phyloP scores from a whole-genome alignment of 1,140 invertebrate genomes.

The Cataglyphis hispanica region DNA sequence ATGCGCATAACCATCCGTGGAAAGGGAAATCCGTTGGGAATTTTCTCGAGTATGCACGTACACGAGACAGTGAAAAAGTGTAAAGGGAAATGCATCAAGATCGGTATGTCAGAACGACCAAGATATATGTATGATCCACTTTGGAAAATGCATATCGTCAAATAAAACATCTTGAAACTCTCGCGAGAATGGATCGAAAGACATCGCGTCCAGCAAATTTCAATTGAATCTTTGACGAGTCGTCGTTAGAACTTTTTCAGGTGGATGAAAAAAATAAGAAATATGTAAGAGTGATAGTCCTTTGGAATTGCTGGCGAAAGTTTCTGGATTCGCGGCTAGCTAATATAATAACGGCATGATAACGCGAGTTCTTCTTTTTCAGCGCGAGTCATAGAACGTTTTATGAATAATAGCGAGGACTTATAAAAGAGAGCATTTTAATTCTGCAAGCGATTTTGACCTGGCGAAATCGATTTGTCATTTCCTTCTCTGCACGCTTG shows the following conservation, averaged over 20 bases:
- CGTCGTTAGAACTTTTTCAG: conserved; percentile 34
- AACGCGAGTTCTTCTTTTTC: conserved; percentile 1
- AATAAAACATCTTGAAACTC: conserved; percentile 29
- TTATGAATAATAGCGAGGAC: conserved; percentile 21
- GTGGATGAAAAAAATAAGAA: not conserved
- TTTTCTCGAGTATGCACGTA: not conserved
- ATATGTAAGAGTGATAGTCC: not conserved
- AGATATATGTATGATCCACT: not conserved
- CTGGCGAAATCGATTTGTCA: conserved; percentile 31
- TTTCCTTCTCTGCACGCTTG: not conserved
- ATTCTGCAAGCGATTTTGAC: conserved; percentile 25
- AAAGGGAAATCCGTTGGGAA: not conserved
- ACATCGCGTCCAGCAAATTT: not conserved
- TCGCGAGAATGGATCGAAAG: conserved; percentile 15
- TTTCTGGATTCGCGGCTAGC: not conserved
- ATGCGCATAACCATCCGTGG: not conserved
- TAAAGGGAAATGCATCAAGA: not conserved
- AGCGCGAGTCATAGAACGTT: not conserved
- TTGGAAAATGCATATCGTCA: conserved; percentile 4
- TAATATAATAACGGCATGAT: conserved; percentile 44
- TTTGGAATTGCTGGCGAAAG: conserved; percentile 16
- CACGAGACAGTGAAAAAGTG: not conserved
- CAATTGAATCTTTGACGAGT: not conserved
- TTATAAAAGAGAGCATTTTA: conserved; percentile 19
- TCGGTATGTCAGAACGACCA: not conserved